phyloP scores from a whole-genome alignment of 2,113 vertebrate genomes.

The Oxygymnocypris stewartii region DNA sequence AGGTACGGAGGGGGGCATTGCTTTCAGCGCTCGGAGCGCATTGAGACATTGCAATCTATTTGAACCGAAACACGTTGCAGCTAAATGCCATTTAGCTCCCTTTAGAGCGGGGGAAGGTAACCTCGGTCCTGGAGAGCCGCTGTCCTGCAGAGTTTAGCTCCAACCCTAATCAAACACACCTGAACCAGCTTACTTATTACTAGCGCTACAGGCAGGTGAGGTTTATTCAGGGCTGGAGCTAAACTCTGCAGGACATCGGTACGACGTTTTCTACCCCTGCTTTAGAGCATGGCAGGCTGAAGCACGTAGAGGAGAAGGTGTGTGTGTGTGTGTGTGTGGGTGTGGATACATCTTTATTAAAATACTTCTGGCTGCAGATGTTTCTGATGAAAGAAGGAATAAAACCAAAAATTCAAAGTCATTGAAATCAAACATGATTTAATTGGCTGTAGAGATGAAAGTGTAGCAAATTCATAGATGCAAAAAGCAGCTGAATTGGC shows the following conservation, averaged over 20 bases:
- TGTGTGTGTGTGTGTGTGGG: not conserved
- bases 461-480: not conserved
- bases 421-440: not conserved
- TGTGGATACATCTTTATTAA: not conserved
- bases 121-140: no score
- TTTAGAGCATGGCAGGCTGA: not conserved
- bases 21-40: not conserved
- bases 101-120: not conserved
- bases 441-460: not conserved
- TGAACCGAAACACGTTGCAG: not conserved
- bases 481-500: not conserved
- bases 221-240: no score
- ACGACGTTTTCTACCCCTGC: no score
- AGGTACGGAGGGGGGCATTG: not conserved
- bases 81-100: conserved; percentile 27
- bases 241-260: no score
- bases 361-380: not conserved
- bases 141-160: no score
- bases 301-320: not conserved
- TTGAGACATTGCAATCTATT: conserved; percentile 7
- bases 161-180: no score
- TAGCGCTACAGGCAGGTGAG: no score
- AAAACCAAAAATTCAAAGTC: not conserved
- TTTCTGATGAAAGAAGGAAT: not conserved
- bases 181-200: no score